Evolutionary conservation across 2,888 invertebrate genomes (phyloP).

Genomic region (Iphiclides podalirius): DNA sequence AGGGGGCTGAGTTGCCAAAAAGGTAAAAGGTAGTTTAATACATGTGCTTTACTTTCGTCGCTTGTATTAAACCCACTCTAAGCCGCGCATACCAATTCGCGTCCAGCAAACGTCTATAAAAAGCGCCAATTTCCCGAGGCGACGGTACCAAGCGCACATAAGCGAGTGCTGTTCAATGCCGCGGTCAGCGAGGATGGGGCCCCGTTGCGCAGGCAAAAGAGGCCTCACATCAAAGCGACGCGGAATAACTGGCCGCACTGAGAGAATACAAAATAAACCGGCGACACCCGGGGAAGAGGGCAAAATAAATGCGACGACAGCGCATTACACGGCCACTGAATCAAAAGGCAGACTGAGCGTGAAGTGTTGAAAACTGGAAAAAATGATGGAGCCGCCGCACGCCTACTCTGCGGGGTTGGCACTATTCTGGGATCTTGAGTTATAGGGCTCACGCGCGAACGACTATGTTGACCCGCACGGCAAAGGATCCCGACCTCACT

Average conservation of each 20-base stretch:
- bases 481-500: slow-evolving; percentile 3
- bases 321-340: slow-evolving; percentile 77
- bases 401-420: slow-evolving; percentile 40
- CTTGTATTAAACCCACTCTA: no score
- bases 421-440: slow-evolving; percentile 67
- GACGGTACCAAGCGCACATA: slow-evolving; percentile 50
- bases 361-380: slow-evolving; percentile 76
- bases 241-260: slow-evolving; percentile 65
- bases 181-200: slow-evolving; percentile 64
- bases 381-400: slow-evolving; percentile 62
- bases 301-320: slow-evolving; percentile 76
- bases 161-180: slow-evolving; percentile 63
- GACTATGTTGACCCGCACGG: slow-evolving; percentile 16
- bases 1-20: no score
- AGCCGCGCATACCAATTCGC: no score
- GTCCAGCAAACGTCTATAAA: no score
- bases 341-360: slow-evolving; percentile 75
- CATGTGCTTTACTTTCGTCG: no score
- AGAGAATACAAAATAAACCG: slow-evolving; percentile 70
- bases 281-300: slow-evolving; percentile 60
- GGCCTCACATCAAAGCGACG: slow-evolving; percentile 74
- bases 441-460: slow-evolving; percentile 22
- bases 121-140: background rate
- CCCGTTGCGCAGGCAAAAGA: no score
- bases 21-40: no score